Evolutionary conservation across 2,113 vertebrate species (phyloP).

Genomic region (Bothrops jararaca): DNA sequence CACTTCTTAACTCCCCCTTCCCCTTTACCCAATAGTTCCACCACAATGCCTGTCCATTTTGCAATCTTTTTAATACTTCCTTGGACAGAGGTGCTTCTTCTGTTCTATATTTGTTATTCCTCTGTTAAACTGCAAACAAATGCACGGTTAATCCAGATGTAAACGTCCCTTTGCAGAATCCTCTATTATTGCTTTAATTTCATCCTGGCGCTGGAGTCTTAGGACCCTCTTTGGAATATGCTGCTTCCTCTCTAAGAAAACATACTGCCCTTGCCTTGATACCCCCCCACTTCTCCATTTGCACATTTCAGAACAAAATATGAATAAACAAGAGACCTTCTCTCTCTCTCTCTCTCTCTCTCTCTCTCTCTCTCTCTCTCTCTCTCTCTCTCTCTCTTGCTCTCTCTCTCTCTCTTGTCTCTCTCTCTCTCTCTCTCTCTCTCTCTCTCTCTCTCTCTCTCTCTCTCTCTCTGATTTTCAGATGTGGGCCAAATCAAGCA

Average conservation of each 20-base stretch:
- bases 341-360: not conserved
- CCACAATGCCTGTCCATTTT: not conserved
- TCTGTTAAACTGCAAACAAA: not conserved
- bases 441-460: not conserved
- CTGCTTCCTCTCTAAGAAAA: not conserved
- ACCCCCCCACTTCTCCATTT: not conserved
- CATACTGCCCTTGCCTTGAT: not conserved
- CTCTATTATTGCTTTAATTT: not conserved
- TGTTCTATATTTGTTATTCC: not conserved
- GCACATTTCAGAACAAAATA: not conserved
- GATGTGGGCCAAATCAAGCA: not conserved
- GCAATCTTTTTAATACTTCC: slow-evolving; percentile 26
- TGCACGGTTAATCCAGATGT: accelerated
- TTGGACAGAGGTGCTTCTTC: slow-evolving; percentile 14
- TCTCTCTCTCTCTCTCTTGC: not conserved
- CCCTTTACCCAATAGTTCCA: too few relatives aligned
- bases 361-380: not conserved
- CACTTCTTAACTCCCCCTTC: too few relatives aligned
- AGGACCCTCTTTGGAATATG: not conserved
- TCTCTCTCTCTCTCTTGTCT: not conserved
- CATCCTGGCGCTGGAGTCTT: not conserved
- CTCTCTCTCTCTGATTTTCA: not conserved
- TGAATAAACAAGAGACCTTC: not conserved
- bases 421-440: not conserved
- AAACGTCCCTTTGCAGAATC: not conserved